Evolutionary conservation across 2,113 vertebrate genomes (phyloP), one percentile per base, ranked within the genome.

Genomic region (Solenodon paradoxus): DNA sequence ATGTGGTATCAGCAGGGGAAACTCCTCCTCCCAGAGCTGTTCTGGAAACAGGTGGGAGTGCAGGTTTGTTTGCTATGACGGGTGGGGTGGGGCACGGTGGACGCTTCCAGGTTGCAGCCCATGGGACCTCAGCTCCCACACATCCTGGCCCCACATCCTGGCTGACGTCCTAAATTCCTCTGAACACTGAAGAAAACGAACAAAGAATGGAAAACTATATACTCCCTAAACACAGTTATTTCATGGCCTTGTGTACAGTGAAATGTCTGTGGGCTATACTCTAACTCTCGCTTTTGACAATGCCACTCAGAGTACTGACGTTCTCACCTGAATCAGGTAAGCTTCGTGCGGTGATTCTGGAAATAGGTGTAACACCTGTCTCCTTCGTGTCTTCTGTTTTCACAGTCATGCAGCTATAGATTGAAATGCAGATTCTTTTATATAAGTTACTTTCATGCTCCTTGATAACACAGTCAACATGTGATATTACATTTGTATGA

Each of bases 401-500:
- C 57, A 45, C 5, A 4, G 38, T 10, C 42, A 79, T 26, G 11
- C 11, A 51, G 30, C 66, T 64, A 9, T 49, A 17, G 10, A 32
- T 28, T 51, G 40, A 92, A 90, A 81, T 42, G 55, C 15, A 63
- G 32, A 74, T 53, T 13, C n/a, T 88, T 94, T 90, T 55, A 71
- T 38, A 61, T 24, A 75, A 86, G 64, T 75, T 51, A 26, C 51
- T 95, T 68, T 75, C 47, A 42, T 55, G 79, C 42, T 88, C 30
- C 85, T 9, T 92, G 83, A 87, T 80, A 71, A 79, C 59, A 53
- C 15, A 61, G 26, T 59, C 47, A 84, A 8, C n/a, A 35, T 35
- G 78, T 35, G 81, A 9, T 40, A 38, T 78, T 85, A 95, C 28
- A 59, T 51, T 74, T 84, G 74, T 79, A 81, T 75, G 95, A 74